A percentile compares a stretch with the other conserved stretches of the same genome.
phyloP scores from a whole-genome alignment of 2,888 invertebrate species.

The Glomeris marginata region DNA sequence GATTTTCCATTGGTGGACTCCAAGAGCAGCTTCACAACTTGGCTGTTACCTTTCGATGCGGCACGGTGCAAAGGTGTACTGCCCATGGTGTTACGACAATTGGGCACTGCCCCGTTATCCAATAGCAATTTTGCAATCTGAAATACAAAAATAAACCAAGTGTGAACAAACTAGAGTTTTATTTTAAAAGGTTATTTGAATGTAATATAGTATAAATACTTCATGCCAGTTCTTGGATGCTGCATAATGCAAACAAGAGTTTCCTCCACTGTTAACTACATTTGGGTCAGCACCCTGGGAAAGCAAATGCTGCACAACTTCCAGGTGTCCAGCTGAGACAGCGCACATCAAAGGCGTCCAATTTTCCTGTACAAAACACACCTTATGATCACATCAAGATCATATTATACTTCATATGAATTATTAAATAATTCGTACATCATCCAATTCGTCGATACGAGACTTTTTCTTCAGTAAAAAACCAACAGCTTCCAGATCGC shows the following conservation, averaged over 20 bases:
- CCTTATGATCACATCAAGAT: background rate
- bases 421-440: conserved; percentile 33
- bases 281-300: conserved; percentile 55
- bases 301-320: conserved; percentile 49
- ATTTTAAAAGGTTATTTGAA: conserved; percentile 12
- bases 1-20: conserved; percentile 33
- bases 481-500: conserved; percentile 54
- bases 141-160: conserved; percentile 11
- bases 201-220: conserved; percentile 31
- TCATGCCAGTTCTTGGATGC: conserved; percentile 66
- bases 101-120: conserved; percentile 49
- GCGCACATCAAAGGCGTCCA: conserved; percentile 67
- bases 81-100: conserved; percentile 48
- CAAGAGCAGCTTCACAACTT: conserved; percentile 50
- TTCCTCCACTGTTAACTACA: conserved; percentile 53
- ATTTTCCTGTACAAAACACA: conserved; percentile 35
- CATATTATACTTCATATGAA: background rate
- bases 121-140: conserved; percentile 53
- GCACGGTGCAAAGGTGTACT: conserved; percentile 66
- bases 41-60: conserved; percentile 55
- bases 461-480: conserved; percentile 49
- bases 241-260: conserved; percentile 69
- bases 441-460: conserved; percentile 53
- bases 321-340: conserved; percentile 55
- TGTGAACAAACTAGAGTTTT: conserved; percentile 6